phyloP scores from a whole-genome alignment of 2,797 vertebrate species.

The Trematomus bernacchii region DNA sequence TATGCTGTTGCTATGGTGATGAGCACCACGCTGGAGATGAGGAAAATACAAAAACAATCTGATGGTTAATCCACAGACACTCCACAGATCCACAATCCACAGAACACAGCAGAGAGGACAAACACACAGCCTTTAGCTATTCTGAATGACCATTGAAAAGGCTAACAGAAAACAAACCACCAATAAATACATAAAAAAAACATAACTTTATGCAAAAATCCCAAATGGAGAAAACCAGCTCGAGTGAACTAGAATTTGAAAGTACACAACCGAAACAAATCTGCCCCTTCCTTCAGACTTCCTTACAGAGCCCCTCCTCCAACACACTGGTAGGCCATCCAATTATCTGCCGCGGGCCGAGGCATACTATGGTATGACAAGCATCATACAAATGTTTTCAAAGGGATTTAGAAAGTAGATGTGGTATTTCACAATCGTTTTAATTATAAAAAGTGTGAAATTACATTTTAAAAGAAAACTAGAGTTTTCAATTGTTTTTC shows the following conservation, averaged over 20 bases:
- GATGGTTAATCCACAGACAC: background rate
- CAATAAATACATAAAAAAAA: too few species aligned
- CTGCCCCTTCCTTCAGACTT: too few species aligned
- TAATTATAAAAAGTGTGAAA: background rate
- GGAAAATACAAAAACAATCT: slow-evolving; percentile 1
- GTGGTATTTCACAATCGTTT: background rate
- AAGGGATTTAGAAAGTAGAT: background rate
- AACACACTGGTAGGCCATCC: too few species aligned
- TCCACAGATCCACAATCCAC: too few species aligned
- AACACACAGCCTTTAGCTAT: background rate
- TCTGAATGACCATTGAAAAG: background rate
- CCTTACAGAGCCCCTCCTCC: too few species aligned
- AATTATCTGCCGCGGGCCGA: too few species aligned
- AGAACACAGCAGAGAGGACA: background rate
- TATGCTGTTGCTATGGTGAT: slow-evolving; percentile 65
- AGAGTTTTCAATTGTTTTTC: too few species aligned
- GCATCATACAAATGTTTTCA: background rate
- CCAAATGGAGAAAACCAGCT: too few species aligned
- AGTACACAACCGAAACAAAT: too few species aligned
- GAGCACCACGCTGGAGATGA: slow-evolving; percentile 32
- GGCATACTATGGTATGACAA: background rate
- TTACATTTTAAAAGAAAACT: background rate
- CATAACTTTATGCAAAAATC: background rate
- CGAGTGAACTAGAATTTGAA: too few species aligned
- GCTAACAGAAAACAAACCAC: background rate